These are phyloP conservation scores for Thryonomys swinderianus DNA, from an alignment of 2,113 vertebrate genomes.

Conservation along the genomic window DNA sequence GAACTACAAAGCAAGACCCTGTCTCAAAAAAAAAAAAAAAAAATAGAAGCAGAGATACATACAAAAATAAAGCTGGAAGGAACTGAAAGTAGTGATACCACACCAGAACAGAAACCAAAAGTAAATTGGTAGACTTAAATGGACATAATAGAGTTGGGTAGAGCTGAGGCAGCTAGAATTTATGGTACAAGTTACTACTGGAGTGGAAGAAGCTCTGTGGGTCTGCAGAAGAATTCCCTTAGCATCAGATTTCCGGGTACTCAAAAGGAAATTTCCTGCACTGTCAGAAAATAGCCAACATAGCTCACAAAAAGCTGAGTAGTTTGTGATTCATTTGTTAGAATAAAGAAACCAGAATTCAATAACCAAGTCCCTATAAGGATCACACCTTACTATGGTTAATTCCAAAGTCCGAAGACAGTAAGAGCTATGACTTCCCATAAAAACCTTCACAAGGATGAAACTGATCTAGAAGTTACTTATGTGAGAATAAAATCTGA, in stretches of 20 bases:
- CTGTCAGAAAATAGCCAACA: neutral
- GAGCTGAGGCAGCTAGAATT: neutral
- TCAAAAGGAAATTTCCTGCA: neutral
- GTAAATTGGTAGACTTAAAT: neutral
- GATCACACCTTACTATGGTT: neutral
- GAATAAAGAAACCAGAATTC: neutral
- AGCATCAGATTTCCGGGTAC: neutral
- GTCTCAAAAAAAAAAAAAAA: no score
- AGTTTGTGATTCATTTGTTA: neutral
- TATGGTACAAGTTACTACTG: neutral
- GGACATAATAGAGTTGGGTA: neutral
- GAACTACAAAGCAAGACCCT: no score
- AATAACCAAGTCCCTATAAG: neutral
- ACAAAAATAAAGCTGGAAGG: neutral
- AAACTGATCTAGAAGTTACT: neutral
- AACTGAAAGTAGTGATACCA: neutral
- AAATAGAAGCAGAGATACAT: neutral
- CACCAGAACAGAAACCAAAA: neutral
- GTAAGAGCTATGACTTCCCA: neutral
- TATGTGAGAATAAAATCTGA: neutral
- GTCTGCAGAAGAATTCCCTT: neutral
- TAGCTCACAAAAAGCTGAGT: neutral
- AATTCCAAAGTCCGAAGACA: neutral
- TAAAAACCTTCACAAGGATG: neutral
- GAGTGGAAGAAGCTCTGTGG: neutral